Percentiles rank a stretch among this genome's conserved stretches.
Conservation (phyloP, 2,888 invertebrate species). For the Archaeoteleia sp. region DNA sequence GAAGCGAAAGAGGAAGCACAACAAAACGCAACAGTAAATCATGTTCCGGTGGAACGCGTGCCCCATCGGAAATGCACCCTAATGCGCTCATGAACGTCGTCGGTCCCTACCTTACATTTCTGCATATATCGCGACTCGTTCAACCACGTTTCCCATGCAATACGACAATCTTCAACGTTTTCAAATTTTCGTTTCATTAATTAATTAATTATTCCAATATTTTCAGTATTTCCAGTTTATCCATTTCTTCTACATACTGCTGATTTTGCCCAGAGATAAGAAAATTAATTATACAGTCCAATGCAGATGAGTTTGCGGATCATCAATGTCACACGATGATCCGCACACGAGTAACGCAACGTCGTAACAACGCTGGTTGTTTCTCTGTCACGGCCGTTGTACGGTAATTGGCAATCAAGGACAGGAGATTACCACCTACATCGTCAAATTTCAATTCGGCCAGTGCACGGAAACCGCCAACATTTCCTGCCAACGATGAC, state of each 20-base stretch:
- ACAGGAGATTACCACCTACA: slow-evolving; percentile 57
- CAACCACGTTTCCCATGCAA: too few species aligned
- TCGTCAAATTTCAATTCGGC: slow-evolving; percentile 30
- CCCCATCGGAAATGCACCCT: slow-evolving; percentile 58
- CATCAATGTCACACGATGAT: slow-evolving; percentile 19
- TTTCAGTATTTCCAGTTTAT: too few species aligned
- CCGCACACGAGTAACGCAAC: slow-evolving; percentile 9
- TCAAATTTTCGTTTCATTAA: too few species aligned
- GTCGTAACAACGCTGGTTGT: slow-evolving; percentile 7
- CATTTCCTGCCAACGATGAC: slow-evolving; percentile 20
- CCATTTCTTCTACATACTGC: too few species aligned
- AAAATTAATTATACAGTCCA: too few species aligned
- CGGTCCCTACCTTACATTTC: slow-evolving; percentile 26
- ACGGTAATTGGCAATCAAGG: slow-evolving; percentile 59
- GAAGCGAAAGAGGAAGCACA: slow-evolving; percentile 6
- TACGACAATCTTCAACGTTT: too few species aligned
- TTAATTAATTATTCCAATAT: too few species aligned
- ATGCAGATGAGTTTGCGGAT: too few species aligned
- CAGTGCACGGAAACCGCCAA: slow-evolving; percentile 17
- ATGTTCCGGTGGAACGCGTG: slow-evolving; percentile 64
- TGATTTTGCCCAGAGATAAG: too few species aligned
- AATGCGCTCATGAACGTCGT: slow-evolving; percentile 41
- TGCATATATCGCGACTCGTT: too few species aligned
- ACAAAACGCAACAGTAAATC: slow-evolving; percentile 61
- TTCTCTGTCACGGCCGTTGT: slow-evolving; percentile 51